These are phyloP conservation scores for Columba guinea DNA, from an alignment of 2,797 vertebrate genomes.

Conservation along the genomic window DNA sequence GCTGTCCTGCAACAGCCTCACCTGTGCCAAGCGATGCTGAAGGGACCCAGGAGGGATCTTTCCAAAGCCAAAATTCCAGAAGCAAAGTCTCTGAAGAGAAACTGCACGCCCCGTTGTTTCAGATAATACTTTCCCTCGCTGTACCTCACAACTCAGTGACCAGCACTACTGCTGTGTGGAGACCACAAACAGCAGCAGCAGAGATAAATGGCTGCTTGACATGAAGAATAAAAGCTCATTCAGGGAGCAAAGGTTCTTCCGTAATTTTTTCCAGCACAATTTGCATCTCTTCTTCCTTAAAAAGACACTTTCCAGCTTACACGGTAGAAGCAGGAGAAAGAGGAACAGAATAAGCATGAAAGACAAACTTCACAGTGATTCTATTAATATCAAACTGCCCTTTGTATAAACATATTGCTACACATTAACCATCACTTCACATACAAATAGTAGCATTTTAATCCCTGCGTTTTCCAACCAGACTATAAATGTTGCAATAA, in stretches of 20 bases:
- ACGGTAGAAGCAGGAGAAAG: neutral
- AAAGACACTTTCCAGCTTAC: neutral
- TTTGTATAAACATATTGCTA: neutral
- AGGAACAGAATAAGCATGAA: neutral
- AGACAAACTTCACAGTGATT: neutral
- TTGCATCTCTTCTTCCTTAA: neutral
- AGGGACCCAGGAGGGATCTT: neutral
- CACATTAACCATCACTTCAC: neutral
- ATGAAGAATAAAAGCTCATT: neutral
- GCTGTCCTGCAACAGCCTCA: neutral
- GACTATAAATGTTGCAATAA: neutral
- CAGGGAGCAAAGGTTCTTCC: neutral
- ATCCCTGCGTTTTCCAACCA: neutral
- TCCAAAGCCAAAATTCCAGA: neutral
- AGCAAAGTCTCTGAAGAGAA: neutral
- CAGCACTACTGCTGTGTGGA: neutral
- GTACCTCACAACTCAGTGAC: neutral
- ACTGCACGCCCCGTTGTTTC: neutral
- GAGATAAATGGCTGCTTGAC: neutral
- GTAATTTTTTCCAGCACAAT: neutral
- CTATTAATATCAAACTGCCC: neutral
- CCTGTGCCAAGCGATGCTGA: fast-evolving
- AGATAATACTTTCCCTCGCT: neutral
- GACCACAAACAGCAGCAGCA: neutral
- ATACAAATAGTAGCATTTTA: neutral